Base-by-base conservation (phyloP, 2,113 vertebrate genomes). In the Tenrec ecaudatus region DNA sequence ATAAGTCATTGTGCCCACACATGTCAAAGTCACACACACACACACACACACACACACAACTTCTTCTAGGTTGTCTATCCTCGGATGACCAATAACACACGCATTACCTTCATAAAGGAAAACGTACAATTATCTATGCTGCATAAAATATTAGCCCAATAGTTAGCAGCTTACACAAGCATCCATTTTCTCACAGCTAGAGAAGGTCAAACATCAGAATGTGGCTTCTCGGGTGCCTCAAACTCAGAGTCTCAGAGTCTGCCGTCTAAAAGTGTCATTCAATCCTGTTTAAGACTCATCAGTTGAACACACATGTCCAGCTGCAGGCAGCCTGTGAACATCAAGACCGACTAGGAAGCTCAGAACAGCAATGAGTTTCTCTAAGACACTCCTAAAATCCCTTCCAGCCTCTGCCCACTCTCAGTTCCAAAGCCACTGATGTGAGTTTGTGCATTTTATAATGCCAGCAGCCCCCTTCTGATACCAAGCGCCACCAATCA, bases 271-370 rank as follows among this genome's bases (percentile, higher is more conserved):
- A 17, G 4, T 53, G 47, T 33, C 22, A 25, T 40, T 7, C 20
- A 16, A 22, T 16, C 2, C 12, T 40, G 6, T 1, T 7, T 23
- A 80, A 40, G 16, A 14, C 23, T 53, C 23, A 68, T 5, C 0
- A 16, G 14, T 2, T n/a, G 25, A 92, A 9, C 40, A 66, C 16
- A 0, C 17, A 40, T 17, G 43, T 10, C 58, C 43, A n/a, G 2
- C 1, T 29, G 2, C 6, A 47, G 25, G 3, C 2, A 31, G 29
- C 3, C 2, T 2, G 47, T 53, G 12, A 53, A 14, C 47, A 53
- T 53, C 2, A 60, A 69, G 31, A n/a, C 1, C 36, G 10, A 47
- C 6, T 8, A 6, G 14, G 22, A 89, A 81, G 7, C 19, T 60
- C 33, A 40, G 75, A 40, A 25, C 58, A 68, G 69, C 6, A 22